phyloP scores from a whole-genome alignment of 2,888 invertebrate species.

The Hypolimnas misippus region DNA sequence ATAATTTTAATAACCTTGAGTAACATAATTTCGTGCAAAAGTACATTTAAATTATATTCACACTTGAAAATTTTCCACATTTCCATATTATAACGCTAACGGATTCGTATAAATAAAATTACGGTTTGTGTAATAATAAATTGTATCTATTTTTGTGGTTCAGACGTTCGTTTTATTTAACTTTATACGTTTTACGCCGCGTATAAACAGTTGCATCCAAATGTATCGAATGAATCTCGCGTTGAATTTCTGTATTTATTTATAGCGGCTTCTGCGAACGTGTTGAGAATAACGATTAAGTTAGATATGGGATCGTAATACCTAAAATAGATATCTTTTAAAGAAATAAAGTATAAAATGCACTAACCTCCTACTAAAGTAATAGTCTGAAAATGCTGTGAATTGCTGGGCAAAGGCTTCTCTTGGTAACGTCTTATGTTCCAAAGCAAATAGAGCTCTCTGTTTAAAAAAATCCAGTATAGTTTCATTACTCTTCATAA shows the following conservation, averaged over 20 bases:
- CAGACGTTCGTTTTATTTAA: conserved; percentile 28
- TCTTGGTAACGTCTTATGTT: no score
- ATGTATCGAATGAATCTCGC: conserved; percentile 27
- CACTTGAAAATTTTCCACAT: conserved; percentile 15
- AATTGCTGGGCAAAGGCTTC: no score
- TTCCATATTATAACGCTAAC: conserved; percentile 19
- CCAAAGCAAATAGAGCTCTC: no score
- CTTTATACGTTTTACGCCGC: conserved; percentile 30
- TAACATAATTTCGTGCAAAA: no score
- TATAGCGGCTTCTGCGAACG: conserved; percentile 25
- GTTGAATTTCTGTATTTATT: conserved; percentile 26
- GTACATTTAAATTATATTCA: no score
- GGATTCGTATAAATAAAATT: conserved; percentile 32
- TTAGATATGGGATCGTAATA: conserved; percentile 2
- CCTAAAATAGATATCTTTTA: no score
- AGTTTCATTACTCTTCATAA: not conserved
- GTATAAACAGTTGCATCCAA: conserved; percentile 35
- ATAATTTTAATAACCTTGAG: no score
- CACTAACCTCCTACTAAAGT: not conserved
- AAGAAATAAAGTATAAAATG: not conserved
- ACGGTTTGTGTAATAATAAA: conserved; percentile 30
- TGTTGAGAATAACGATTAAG: conserved; percentile 15
- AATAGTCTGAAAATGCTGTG: not conserved
- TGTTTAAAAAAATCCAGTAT: not conserved
- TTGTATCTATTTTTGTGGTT: conserved; percentile 29